Conservation (phyloP, 2,888 invertebrate genomes). For the Plagodis pulveraria region DNA sequence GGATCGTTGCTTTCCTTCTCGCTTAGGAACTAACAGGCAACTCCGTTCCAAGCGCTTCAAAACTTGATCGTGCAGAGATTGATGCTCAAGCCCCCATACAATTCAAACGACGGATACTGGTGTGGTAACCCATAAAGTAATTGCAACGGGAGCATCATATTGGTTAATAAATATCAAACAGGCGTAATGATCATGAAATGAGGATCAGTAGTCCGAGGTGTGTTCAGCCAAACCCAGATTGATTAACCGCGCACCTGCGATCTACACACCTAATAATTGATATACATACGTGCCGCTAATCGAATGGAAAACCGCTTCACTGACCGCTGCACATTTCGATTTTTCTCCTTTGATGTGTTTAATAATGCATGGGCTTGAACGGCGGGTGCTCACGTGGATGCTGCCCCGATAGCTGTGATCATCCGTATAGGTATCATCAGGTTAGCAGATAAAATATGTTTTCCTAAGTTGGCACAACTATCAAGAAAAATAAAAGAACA, state of each 20-base stretch:
- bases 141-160: too few species aligned
- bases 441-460: too few species aligned
- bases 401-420: background rate
- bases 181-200: background rate
- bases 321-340: slow-evolving; percentile 80
- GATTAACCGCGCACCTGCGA: slow-evolving; percentile 27
- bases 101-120: too few species aligned
- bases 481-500: too few species aligned
- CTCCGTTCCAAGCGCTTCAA: too few species aligned
- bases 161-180: background rate
- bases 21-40: too few species aligned
- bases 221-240: slow-evolving; percentile 6
- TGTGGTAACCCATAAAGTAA: too few species aligned
- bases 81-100: too few species aligned
- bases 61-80: too few species aligned
- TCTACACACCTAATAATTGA: slow-evolving; percentile 69
- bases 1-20: too few species aligned
- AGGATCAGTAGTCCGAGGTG: background rate
- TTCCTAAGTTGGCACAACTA: too few species aligned
- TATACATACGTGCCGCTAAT: slow-evolving; percentile 75
- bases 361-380: slow-evolving; percentile 79
- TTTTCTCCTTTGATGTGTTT: slow-evolving; percentile 85
- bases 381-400: slow-evolving; percentile 51
- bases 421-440: too few species aligned
- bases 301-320: slow-evolving; percentile 80